Conservation (phyloP, 2,113 vertebrate species). For the Ailurus styani region DNA sequence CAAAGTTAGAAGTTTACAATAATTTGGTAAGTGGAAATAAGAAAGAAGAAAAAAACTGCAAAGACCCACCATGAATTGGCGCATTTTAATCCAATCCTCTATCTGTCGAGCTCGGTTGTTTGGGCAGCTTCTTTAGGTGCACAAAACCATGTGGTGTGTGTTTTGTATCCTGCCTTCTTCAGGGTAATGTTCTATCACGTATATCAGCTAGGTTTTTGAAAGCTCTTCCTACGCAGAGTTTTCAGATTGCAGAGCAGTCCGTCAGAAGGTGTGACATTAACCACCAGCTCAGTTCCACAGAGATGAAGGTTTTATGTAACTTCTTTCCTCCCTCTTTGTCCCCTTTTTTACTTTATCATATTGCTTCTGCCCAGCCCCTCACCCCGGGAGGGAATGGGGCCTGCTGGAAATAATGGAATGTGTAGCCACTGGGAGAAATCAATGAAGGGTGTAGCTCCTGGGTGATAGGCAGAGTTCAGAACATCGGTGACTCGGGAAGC, state of each 20-base stretch:
- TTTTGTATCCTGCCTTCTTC: not conserved
- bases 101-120: fast-evolving
- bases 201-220: too few relatives aligned
- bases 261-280: not conserved
- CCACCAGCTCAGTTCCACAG: not conserved
- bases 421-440: not conserved
- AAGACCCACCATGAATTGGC: fast-evolving
- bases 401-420: not conserved
- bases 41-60: too few relatives aligned
- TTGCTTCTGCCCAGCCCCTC: not conserved
- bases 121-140: fast-evolving
- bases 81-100: not conserved
- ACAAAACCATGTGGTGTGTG: fast-evolving
- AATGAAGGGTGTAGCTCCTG: fast-evolving
- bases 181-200: fast-evolving
- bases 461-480: not conserved
- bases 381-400: fast-evolving
- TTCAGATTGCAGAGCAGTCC: not conserved
- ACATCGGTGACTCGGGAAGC: fast-evolving
- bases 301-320: not conserved
- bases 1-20: not conserved
- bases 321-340: not conserved
- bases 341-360: fast-evolving
- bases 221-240: fast-evolving
- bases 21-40: not conserved